Conservation (phyloP, 23 tunicate species). For the Styela plicata region DNA sequence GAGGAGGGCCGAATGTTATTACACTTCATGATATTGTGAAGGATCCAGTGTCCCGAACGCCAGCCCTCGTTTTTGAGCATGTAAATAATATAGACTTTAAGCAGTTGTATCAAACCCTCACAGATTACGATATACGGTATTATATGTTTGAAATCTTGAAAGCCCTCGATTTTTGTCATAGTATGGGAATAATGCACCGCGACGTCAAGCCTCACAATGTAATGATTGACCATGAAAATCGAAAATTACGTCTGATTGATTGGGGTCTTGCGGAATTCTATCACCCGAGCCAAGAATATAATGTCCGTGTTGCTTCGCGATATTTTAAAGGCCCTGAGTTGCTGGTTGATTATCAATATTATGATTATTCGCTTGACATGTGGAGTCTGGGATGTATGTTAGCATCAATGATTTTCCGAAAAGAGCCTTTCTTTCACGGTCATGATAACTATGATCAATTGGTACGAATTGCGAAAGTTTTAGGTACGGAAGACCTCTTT, state of each 20-base stretch:
- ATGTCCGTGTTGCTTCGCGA: conserved; percentile 26
- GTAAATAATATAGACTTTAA: conserved; percentile 41
- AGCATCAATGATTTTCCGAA: conserved; percentile 28
- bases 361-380: conserved; percentile 32
- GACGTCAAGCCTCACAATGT: conserved; percentile 47
- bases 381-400: conserved; percentile 30
- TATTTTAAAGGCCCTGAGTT: conserved; percentile 29
- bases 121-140: conserved; percentile 30
- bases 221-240: conserved; percentile 30
- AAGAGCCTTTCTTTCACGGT: conserved; percentile 33
- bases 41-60: conserved; percentile 38
- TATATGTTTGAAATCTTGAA: conserved; percentile 30
- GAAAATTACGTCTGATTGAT: conserved; percentile 29
- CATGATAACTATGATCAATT: conserved; percentile 18
- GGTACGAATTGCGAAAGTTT: conserved; percentile 24
- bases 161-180: conserved; percentile 28
- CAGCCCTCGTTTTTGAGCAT: conserved; percentile 39
- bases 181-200: conserved; percentile 39
- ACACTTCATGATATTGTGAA: conserved; percentile 36
- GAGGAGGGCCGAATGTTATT: conserved; percentile 41
- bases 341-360: conserved; percentile 35
- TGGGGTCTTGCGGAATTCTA: conserved; percentile 43
- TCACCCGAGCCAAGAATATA: conserved; percentile 27
- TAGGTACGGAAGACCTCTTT: conserved; percentile 25
- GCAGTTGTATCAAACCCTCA: conserved; percentile 31